These are phyloP conservation scores for Thera obeliscata DNA, from an alignment of 2,888 invertebrate genomes.

Conservation along the genomic window DNA sequence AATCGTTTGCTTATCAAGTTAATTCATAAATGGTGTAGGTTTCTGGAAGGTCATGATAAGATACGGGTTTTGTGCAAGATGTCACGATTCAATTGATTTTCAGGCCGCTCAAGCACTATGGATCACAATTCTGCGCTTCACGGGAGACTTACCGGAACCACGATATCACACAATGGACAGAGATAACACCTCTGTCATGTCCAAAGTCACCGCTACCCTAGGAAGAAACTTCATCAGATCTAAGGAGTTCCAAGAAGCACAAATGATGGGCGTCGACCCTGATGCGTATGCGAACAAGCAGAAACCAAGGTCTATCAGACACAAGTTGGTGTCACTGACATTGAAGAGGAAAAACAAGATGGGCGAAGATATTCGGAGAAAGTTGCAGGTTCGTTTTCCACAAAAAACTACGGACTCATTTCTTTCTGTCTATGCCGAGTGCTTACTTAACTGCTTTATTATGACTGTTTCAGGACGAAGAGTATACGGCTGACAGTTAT, in stretches of 20 bases:
- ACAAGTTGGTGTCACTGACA: constrained; percentile 98
- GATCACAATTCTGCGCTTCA: constrained; percentile 98
- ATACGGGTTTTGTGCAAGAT: constrained; percentile 21
- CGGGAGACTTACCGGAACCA: constrained; percentile 98
- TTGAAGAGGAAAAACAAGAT: constrained; percentile 98
- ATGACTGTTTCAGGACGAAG: constrained; percentile 90
- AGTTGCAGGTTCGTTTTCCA: constrained; percentile 84
- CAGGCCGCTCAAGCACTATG: constrained; percentile 98
- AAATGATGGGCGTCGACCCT: constrained; percentile 95
- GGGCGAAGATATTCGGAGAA: constrained; percentile 96
- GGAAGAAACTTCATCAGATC: constrained; percentile 97
- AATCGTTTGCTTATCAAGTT: neutral
- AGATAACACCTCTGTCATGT: constrained; percentile 99
- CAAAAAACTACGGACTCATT: neutral
- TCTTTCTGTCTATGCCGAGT: no score
- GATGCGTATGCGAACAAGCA: constrained; percentile 92
- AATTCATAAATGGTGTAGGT: neutral
- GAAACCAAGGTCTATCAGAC: constrained; percentile 96
- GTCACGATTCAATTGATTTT: constrained; percentile 44
- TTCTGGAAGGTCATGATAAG: neutral
- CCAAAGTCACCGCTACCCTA: constrained; percentile 98
- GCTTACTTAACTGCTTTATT: neutral
- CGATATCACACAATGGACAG: constrained; percentile 97
- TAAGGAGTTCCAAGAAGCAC: constrained; percentile 98
- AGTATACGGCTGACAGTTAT: constrained; percentile 97